phyloP scores from a whole-genome alignment of 2,113 vertebrate genomes.

The Acanthisitta chloris region DNA sequence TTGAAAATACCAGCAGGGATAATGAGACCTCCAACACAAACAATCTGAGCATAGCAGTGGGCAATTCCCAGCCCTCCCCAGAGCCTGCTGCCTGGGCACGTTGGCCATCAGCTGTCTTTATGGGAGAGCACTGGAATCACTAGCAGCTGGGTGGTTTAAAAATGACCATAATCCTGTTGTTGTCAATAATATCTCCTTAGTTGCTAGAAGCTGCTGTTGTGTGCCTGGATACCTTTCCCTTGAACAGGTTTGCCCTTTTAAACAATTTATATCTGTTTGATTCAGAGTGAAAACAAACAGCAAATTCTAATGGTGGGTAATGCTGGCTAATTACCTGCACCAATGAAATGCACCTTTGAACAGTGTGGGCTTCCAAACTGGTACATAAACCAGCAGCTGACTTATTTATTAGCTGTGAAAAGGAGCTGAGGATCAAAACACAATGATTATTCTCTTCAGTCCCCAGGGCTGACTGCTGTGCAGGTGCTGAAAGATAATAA shows the following conservation, averaged over 20 bases:
- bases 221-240: not conserved
- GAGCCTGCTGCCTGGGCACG: not conserved
- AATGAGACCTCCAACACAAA: not conserved
- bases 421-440: not conserved
- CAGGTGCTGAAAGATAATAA: not conserved
- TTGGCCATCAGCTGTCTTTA: not conserved
- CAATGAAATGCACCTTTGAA: not conserved
- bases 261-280: conserved; percentile 16
- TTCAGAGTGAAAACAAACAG: conserved; percentile 29
- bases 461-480: not conserved
- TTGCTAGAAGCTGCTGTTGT: not conserved
- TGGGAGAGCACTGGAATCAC: not conserved
- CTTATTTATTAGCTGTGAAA: conserved; percentile 27
- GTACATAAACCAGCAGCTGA: not conserved
- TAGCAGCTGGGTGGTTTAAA: not conserved
- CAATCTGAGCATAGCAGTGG: not conserved
- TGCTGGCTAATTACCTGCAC: not conserved
- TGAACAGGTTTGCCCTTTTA: not conserved
- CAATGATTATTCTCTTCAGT: not conserved
- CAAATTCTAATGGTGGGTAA: not conserved
- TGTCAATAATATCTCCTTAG: not conserved
- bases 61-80: not conserved
- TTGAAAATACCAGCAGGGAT: not conserved
- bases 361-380: not conserved
- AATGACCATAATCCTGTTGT: not conserved